Base-by-base conservation (phyloP, 1,140 invertebrate species). In the Orchestia grillus region DNA sequence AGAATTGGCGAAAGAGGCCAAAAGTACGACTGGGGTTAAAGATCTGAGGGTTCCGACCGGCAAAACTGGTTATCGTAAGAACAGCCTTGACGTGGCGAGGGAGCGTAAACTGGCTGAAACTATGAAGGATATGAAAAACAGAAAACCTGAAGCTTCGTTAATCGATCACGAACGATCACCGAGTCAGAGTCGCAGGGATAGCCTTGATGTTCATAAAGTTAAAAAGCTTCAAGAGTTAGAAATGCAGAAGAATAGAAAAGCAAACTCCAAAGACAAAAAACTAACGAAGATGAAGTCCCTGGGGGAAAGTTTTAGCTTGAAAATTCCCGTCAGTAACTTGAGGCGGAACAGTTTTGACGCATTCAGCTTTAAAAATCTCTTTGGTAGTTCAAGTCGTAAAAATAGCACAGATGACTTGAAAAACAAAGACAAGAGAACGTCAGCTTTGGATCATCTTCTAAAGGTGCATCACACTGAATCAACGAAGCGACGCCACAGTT, bases 341-440 rank as follows among this genome's bases (percentile, higher is more conserved):
- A 94, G 92, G 44, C 92, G 92, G 16, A 94, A 94, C 44, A 94
- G 92, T 44, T 94, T 94, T 94, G 92, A 94, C 40, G 92, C 92
- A 36, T 94, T 94, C 36, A 94, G 92, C 92, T 94, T 94, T 40
- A 94, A 45, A 44, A 94, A 94, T 94, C 44, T 94, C 36, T 94
- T 94, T 42, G 88, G 88, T n/a, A 94, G 43, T 94, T 94, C 44
- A 94, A 94, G 92, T 40, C 92, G 44, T 44, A 94, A 94, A n/a
- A 94, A 94, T 47, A 94, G 92, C 40, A 45, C 44, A 6, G 92
- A 94, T n/a, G 92, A 94, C 36, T 11, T 94, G 44, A 94, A 94
- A n/a, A 94, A 94, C 40, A 94, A 94, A 47, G 92, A 94, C 40
- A 94, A 94, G 36, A 94, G 47, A 94, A 15, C 44, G 40, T 16